A percentile compares a stretch with the other conserved stretches of the same genome.
phyloP scores from a whole-genome alignment of 2,113 vertebrate genomes.

The Prietella phreatophila region DNA sequence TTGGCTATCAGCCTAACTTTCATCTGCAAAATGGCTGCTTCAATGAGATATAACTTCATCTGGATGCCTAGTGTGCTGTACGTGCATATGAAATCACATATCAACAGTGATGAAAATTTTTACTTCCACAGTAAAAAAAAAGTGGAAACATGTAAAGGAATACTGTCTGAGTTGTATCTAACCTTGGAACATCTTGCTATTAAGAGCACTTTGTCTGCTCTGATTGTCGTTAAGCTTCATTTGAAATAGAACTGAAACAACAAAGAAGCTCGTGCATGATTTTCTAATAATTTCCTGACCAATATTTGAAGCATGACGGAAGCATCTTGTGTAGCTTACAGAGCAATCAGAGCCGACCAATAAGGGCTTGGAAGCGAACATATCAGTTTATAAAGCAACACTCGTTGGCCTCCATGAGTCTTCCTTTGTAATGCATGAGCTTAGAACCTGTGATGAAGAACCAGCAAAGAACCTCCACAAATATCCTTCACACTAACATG shows the following conservation, averaged over 20 bases:
- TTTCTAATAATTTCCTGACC: slow-evolving; percentile 10
- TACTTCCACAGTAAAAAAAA: background rate
- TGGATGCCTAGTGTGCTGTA: background rate
- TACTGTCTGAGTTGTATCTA: background rate
- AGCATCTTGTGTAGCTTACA: background rate
- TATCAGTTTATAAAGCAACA: slow-evolving; percentile 58
- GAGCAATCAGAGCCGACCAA: background rate
- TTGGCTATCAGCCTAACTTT: slow-evolving; percentile 14
- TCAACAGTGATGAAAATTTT: slow-evolving; percentile 7
- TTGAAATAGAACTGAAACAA: slow-evolving; percentile 28
- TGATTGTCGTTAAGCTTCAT: slow-evolving; percentile 16
- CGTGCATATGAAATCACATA: background rate
- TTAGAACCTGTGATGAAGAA: background rate
- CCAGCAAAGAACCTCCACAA: background rate
- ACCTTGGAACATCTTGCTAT: background rate
- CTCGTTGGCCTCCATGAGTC: slow-evolving; percentile 56
- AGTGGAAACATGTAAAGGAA: slow-evolving; percentile 13
- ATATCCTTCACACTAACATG: background rate
- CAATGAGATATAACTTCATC: slow-evolving; percentile 15
- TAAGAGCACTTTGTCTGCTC: background rate
- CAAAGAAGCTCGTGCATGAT: background rate
- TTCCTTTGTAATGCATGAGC: slow-evolving; percentile 10
- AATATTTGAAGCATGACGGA: background rate
- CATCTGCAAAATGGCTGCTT: slow-evolving; percentile 2
- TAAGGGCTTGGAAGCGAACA: background rate